phyloP scores from a whole-genome alignment of 2,797 vertebrate genomes.

The Bufotes viridis region DNA sequence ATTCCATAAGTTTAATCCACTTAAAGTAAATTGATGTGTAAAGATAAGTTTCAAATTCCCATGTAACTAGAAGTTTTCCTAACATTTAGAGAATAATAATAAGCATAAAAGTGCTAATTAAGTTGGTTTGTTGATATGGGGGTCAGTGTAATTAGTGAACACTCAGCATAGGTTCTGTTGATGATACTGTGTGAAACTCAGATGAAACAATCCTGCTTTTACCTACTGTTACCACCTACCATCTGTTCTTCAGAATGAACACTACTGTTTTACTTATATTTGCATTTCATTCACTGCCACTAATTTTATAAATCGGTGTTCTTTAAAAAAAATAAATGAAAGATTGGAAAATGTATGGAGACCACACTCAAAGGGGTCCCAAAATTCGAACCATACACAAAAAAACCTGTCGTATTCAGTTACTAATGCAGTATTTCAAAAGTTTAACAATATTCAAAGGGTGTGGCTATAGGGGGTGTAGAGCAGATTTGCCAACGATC shows the following conservation, averaged over 20 bases:
- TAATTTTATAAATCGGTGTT: neutral
- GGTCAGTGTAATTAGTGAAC: slow-evolving; percentile 36
- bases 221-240: slow-evolving; percentile 17
- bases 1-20: neutral
- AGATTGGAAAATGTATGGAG: neutral
- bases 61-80: slow-evolving; percentile 32
- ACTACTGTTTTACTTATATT: slow-evolving; percentile 21
- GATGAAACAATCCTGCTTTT: slow-evolving; percentile 33
- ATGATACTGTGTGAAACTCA: slow-evolving; percentile 35
- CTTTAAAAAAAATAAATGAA: neutral
- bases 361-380: neutral
- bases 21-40: slow-evolving; percentile 2
- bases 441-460: neutral
- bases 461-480: neutral
- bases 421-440: neutral
- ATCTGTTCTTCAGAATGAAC: slow-evolving; percentile 34
- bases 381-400: neutral
- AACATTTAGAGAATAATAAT: slow-evolving; percentile 47
- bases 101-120: slow-evolving; percentile 45
- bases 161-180: slow-evolving; percentile 37
- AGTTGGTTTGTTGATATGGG: slow-evolving; percentile 48
- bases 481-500: no score
- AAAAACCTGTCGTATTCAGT: neutral
- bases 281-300: neutral
- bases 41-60: slow-evolving; percentile 10